Evolutionary conservation across 2,113 vertebrate genomes (phyloP).

Genomic region (Dasyornis broadbenti): DNA sequence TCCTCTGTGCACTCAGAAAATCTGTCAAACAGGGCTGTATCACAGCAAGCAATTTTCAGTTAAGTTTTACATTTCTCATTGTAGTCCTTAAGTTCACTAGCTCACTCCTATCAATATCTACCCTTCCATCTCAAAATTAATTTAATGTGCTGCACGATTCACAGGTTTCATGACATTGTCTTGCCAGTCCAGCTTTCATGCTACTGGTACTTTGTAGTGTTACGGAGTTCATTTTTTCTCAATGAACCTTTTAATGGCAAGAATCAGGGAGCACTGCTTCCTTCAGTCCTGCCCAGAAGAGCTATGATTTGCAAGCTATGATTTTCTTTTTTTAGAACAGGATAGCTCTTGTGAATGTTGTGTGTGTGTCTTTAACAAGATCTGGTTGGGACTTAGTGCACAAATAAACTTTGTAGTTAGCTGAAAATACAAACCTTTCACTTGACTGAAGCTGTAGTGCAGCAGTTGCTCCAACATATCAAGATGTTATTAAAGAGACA

Average conservation of each 20-base stretch:
- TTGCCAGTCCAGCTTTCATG: neutral
- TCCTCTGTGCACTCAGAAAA: neutral
- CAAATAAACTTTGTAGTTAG: neutral
- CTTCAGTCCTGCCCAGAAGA: neutral
- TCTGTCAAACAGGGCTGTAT: neutral
- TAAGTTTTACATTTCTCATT: neutral
- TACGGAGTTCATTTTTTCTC: accelerated
- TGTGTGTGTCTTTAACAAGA: neutral
- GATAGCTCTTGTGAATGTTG: neutral
- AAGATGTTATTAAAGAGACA: slow-evolving; percentile 54
- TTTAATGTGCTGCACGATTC: neutral
- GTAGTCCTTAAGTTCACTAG: neutral
- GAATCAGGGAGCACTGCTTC: neutral
- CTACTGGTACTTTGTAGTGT: neutral
- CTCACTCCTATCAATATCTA: neutral
- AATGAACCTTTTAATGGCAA: neutral
- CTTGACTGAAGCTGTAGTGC: slow-evolving; percentile 49
- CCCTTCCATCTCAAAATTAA: neutral
- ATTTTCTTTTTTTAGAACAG: neutral
- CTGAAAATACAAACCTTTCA: neutral
- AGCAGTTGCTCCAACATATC: slow-evolving; percentile 60
- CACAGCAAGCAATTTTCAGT: neutral
- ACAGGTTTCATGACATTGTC: neutral
- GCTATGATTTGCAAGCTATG: neutral
- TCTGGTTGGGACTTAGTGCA: neutral